Base-by-base conservation (phyloP, 2,888 invertebrate species). In the Sylvicola cinctus region DNA sequence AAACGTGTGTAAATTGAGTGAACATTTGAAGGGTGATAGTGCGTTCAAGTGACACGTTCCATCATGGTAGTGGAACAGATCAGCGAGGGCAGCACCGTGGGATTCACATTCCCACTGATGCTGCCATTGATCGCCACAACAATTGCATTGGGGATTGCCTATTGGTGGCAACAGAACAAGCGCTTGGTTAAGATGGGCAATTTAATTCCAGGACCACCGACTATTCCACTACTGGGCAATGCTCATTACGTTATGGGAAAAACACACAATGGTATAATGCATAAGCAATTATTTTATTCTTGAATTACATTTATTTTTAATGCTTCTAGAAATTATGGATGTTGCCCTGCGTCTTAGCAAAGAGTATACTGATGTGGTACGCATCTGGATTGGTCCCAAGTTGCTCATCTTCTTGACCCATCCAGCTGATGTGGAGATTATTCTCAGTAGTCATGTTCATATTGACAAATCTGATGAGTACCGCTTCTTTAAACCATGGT, bases 391-490 rank as follows among this genome's bases (percentile, higher is more conserved):
- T 26, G 79, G 79, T 11, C 66, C 71, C 3, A 70, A 74, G 40
- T 58, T 80, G 3, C 7, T 74, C 1, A 58, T 80, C 4, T 77
- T 77, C 52, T 55, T 80, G 8, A 54, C 62, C 1, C 72, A 79
- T 42, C 74, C 80, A 7, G 56, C 66, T 1, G 80, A 80, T 44
- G 68, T 74, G 10, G 80, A 81, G 50, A 59, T 76, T 1, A 74
- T 81, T 33, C 56, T 81, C 4, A 74, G 74, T 45, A 79, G 78
- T 38, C 66, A 74, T 36, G 68, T 71, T n/a, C 74, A 78, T 48
- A 68, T 81, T 41, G 70, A 78, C 49, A 81, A 81, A 49, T 66
- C 78, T n/a, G n/a, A n/a, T n/a, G n/a, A n/a, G n/a, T n/a, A n/a
- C n/a, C n/a, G n/a, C n/a, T n/a, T n/a, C n/a, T n/a, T n/a, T n/a